These are phyloP conservation scores for Chorisops tibialis DNA, from an alignment of 2,888 invertebrate species.

Conservation along the genomic window DNA sequence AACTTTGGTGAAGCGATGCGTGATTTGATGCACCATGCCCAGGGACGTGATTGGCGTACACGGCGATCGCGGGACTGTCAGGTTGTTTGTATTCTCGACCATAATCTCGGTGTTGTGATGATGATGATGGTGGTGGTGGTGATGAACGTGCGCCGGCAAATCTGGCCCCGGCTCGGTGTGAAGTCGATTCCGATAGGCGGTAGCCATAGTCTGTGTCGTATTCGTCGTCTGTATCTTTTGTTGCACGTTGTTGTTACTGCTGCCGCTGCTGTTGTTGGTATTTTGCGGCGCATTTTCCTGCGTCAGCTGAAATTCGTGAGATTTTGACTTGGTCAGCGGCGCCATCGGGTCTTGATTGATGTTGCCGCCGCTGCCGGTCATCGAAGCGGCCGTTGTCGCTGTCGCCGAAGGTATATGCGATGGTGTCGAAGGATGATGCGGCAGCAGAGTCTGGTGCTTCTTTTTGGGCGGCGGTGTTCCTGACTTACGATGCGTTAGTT, in stretches of 20 bases:
- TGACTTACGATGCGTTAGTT: constrained; percentile 44
- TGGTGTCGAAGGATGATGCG: constrained; percentile 43
- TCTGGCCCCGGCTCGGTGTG: constrained; percentile 50
- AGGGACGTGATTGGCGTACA: constrained; percentile 73
- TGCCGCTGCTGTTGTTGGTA: neutral
- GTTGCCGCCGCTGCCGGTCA: constrained; percentile 30
- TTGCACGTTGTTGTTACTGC: constrained; percentile 19
- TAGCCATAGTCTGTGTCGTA: neutral
- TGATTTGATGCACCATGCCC: constrained; percentile 84
- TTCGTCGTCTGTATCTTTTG: neutral
- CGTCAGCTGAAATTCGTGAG: constrained; percentile 85
- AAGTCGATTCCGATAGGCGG: constrained; percentile 41
- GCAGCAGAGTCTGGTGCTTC: constrained; percentile 63
- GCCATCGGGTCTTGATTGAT: constrained; percentile 49
- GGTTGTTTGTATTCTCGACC: constrained; percentile 45
- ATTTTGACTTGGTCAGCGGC: constrained; percentile 79
- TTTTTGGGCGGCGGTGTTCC: constrained; percentile 73
- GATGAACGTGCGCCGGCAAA: constrained; percentile 22
- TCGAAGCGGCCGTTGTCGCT: constrained; percentile 39
- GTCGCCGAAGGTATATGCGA: constrained; percentile 39
- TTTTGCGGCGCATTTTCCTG: constrained; percentile 50
- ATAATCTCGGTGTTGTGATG: constrained; percentile 44
- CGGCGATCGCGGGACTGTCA: constrained; percentile 61
- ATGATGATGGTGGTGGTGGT: constrained; percentile 35
- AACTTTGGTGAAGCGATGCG: constrained; percentile 85